phyloP scores from a whole-genome alignment of 2,888 invertebrate species.

The Hypomecis punctinalis region DNA sequence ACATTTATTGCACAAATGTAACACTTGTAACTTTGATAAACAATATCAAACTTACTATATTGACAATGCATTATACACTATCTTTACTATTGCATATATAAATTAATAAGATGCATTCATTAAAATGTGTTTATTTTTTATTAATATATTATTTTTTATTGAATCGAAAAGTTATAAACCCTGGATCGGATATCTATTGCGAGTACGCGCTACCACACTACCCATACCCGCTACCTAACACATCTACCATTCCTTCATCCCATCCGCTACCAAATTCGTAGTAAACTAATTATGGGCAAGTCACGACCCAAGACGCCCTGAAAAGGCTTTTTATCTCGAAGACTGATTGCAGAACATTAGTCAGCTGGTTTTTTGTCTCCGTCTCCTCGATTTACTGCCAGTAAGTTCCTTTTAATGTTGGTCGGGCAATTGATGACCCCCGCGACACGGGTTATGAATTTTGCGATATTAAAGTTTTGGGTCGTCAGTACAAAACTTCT shows the following conservation, averaged over 20 bases:
- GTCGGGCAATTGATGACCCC: slow-evolving; percentile 56
- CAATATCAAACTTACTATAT: too few relatives aligned
- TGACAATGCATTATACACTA: too few relatives aligned
- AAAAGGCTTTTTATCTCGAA: slow-evolving; percentile 60
- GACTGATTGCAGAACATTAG: slow-evolving; percentile 71
- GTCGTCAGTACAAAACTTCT: too few relatives aligned
- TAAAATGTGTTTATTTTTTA: too few relatives aligned
- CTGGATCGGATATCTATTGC: too few relatives aligned
- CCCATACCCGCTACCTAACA: neutral
- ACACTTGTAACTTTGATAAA: too few relatives aligned
- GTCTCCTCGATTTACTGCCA: slow-evolving; percentile 54
- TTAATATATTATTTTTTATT: too few relatives aligned
- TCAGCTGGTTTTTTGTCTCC: slow-evolving; percentile 64
- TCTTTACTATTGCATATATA: too few relatives aligned
- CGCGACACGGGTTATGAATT: slow-evolving; percentile 10
- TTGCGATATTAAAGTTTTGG: slow-evolving; percentile 5
- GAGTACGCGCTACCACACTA: too few relatives aligned
- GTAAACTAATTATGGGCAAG: slow-evolving; percentile 45
- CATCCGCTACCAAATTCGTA: slow-evolving; percentile 28
- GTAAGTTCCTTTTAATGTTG: slow-evolving; percentile 60
- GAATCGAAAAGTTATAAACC: too few relatives aligned
- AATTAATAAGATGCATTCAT: too few relatives aligned
- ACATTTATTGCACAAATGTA: too few relatives aligned
- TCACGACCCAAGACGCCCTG: slow-evolving; percentile 38
- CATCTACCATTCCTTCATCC: slow-evolving; percentile 16